A percentile compares a stretch with the other conserved stretches of the same genome.
Evolutionary conservation across 1,140 invertebrate genomes (phyloP).

Genomic region (Potamilus streckersoni): DNA sequence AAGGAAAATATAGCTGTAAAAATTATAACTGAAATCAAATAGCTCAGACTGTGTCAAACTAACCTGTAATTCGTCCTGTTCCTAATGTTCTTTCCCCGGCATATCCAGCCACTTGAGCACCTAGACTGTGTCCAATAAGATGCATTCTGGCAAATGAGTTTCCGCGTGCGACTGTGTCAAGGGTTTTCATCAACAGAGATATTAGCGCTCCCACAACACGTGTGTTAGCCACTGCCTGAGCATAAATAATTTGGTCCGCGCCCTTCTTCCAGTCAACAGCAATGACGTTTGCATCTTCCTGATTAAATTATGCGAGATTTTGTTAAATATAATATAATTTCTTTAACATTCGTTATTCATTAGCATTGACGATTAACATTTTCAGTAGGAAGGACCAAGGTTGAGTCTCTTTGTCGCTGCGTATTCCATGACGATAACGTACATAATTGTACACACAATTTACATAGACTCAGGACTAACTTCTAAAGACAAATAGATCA

Average conservation of each 20-base stretch:
- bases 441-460: too few relatives aligned
- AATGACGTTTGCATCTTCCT: slow-evolving; percentile 78
- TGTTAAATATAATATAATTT: background rate
- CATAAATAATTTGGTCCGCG: slow-evolving; percentile 85
- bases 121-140: slow-evolving; percentile 89
- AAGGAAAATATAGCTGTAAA: too few relatives aligned
- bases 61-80: slow-evolving; percentile 80
- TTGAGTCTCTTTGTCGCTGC: too few relatives aligned
- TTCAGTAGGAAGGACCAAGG: too few relatives aligned
- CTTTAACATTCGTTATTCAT: too few relatives aligned
- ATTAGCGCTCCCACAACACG: slow-evolving; percentile 90
- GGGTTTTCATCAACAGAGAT: slow-evolving; percentile 73
- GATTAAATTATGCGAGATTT: background rate
- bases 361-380: too few relatives aligned
- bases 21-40: background rate
- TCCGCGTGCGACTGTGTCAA: background rate
- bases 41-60: background rate
- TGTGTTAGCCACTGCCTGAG: slow-evolving; percentile 91
- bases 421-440: too few relatives aligned
- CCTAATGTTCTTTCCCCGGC: slow-evolving; percentile 85
- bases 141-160: slow-evolving; percentile 68
- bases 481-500: too few relatives aligned
- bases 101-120: slow-evolving; percentile 89
- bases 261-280: slow-evolving; percentile 95
- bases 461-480: too few relatives aligned